phyloP scores from a whole-genome alignment of 1,140 invertebrate species.

The Neuroterus valhalla region DNA sequence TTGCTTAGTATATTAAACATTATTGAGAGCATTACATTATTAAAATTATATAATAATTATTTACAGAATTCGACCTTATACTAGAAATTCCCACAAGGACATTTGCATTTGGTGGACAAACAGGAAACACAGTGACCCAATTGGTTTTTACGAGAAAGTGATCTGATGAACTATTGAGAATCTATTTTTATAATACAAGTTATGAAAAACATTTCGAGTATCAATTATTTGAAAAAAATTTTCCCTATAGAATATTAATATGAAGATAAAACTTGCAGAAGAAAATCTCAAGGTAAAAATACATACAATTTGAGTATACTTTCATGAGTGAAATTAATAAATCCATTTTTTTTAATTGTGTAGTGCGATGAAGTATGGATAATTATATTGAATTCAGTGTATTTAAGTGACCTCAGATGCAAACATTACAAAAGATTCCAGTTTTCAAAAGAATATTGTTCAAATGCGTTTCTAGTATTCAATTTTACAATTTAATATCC shows the following conservation, averaged over 20 bases:
- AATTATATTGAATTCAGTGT: background rate
- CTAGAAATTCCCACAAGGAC: conserved; percentile 84
- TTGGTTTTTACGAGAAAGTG: conserved; percentile 82
- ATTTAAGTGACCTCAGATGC: background rate
- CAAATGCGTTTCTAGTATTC: background rate
- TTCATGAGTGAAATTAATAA: conserved; percentile 5
- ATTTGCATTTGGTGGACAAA: conserved; percentile 90
- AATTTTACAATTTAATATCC: background rate
- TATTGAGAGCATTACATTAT: conserved; percentile 8
- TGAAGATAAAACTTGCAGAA: conserved; percentile 21
- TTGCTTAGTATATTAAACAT: conserved; percentile 26
- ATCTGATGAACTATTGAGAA: conserved; percentile 14
- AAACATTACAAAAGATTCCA: conserved; percentile 24
- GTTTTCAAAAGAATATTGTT: background rate
- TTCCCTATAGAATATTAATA: background rate
- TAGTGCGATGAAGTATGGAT: background rate
- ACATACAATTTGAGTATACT: background rate
- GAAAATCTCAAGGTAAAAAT: conserved; percentile 34
- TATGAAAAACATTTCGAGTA: background rate
- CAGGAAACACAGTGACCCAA: conserved; percentile 85
- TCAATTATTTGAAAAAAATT: no score
- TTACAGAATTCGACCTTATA: conserved; percentile 79
- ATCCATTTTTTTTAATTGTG: background rate
- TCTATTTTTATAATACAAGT: conserved; percentile 4
- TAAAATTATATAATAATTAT: conserved; percentile 1